Evolutionary conservation across 2,888 invertebrate species (phyloP), one percentile per base, ranked within the genome.

Genomic region (Leptarthrus brevirostris): DNA sequence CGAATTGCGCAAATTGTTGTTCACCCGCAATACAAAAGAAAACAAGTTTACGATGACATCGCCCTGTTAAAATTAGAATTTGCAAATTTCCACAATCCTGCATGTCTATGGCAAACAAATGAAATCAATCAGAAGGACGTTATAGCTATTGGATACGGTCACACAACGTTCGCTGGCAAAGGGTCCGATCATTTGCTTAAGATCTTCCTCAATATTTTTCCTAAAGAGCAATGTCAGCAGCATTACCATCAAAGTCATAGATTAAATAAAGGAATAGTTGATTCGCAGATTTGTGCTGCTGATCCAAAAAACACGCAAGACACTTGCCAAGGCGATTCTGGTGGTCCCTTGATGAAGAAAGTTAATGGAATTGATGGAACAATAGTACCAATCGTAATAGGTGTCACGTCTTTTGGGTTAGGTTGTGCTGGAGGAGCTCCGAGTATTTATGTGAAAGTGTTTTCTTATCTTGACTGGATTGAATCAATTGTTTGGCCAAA

Each of bases 281-380:
- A 36, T 0, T 77, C 77, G 2, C 80, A 80, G 34, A 64, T 79
- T n/a, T 80, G 80, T 75, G 80, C 80, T 3, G 61, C 24, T 30
- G 80, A 79, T 76, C 64, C 74, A 2, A 61, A 74, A 3, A 66
- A 64, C 14, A 58, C 58, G 2, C 79, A 75, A 71, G 84, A 83
- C 73, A 80, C 83, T 6, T 84, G 84, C 30, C 77, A 79, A 58
- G 84, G 83, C 2, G 83, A 84, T 61, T 82, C 83, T 0, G 84
- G 83, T 2, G 84, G 84, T 0, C 84, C 84, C 0, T 73, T 84
- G 36, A 78, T 80, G 47, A 54, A 79, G 2, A 36, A 36, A 36
- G 5, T 53, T n/a, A 24, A 20, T 18, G 74, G 73, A n/a, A 73
- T 78, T 2, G 83, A 79, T 64, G 79, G n/a, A n/a, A n/a, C 77